Evolutionary conservation across 2,888 invertebrate genomes (phyloP).

Genomic region (Dryobota labecula): DNA sequence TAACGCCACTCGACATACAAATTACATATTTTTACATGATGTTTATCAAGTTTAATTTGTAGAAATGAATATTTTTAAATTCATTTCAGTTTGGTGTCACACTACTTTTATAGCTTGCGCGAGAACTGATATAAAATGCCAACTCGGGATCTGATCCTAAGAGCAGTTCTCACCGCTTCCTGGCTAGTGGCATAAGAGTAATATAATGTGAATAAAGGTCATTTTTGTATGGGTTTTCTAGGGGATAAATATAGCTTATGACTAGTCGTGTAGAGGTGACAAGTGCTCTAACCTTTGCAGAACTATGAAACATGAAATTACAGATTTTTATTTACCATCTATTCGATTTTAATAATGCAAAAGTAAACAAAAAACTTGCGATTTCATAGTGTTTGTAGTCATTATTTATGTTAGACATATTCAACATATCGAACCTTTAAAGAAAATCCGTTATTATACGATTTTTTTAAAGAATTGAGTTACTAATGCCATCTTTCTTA

Average conservation of each 20-base stretch:
- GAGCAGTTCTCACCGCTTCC: conserved; percentile 32
- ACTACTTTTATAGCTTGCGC: conserved; percentile 28
- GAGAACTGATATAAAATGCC: conserved; percentile 38
- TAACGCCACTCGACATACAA: conserved; percentile 54
- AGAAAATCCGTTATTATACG: no score
- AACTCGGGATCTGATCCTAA: conserved; percentile 34
- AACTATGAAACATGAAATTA: conserved; percentile 46
- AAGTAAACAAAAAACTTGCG: conserved; percentile 25
- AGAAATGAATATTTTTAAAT: conserved; percentile 59
- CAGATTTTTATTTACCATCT: conserved; percentile 32
- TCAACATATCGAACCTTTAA: no score
- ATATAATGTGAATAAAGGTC: conserved; percentile 61
- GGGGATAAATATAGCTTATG: conserved; percentile 54
- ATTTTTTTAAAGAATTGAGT: no score
- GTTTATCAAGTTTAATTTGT: conserved; percentile 60
- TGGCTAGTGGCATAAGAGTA: conserved; percentile 41
- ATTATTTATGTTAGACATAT: conserved; percentile 12
- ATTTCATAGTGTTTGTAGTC: conserved; percentile 44
- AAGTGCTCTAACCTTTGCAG: conserved; percentile 18
- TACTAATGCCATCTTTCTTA: no score
- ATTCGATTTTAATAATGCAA: conserved; percentile 38
- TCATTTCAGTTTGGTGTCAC: conserved; percentile 54
- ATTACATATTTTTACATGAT: conserved; percentile 59
- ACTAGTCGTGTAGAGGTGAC: conserved; percentile 44
- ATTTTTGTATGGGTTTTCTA: conserved; percentile 69